Evolutionary conservation across 2,113 vertebrate species (phyloP), one percentile per base, ranked within the genome.

Genomic region (Nothocercus nigrocapillus): DNA sequence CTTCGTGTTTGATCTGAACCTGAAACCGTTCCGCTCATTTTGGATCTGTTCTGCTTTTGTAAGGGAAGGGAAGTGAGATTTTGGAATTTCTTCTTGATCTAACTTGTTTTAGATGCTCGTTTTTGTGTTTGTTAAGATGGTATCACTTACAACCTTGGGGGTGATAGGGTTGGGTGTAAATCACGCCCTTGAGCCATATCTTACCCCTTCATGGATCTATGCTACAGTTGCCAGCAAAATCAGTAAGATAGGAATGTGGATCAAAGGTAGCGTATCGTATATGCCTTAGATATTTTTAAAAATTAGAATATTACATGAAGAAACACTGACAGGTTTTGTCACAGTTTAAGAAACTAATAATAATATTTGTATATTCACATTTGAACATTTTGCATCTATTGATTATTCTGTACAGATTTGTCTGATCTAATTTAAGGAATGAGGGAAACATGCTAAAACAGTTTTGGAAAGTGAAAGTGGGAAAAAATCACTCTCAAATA

Each of bases 51-150:
- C 6, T 64, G 19, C 27, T 44, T 73, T 78, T 53, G 14, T 47
- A 34, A 59, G 18, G 20, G 19, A 67, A 40, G 20, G 32, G 72
- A 59, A 58, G 17, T 53, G 9, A 80, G 18, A 14, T 66, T 56
- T 49, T 28, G 4, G 16, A 42, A 3, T 4, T 25, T 4, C 9
- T 76, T 17, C 51, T 67, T 3, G 16, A 34, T 7, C 24, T 22
- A 1, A 11, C 3, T 74, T 3, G 12, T 74, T 92, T 78, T 45
- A 49, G 74, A 69, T 30, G 3, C 30, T 82, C 0, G 0, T 63
- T 36, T 90, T 76, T 84, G 22, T 42, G 1, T 66, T 81, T 84
- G 38, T 6, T 64, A 45, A 40, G 58, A 40, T 40, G n/a, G 6
- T 59, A 27, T 36, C 5, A 51, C 67, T 36, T 79, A 27, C 14